Evolutionary conservation across 2,888 invertebrate genomes (phyloP).

Genomic region (Abrostola tripartita): DNA sequence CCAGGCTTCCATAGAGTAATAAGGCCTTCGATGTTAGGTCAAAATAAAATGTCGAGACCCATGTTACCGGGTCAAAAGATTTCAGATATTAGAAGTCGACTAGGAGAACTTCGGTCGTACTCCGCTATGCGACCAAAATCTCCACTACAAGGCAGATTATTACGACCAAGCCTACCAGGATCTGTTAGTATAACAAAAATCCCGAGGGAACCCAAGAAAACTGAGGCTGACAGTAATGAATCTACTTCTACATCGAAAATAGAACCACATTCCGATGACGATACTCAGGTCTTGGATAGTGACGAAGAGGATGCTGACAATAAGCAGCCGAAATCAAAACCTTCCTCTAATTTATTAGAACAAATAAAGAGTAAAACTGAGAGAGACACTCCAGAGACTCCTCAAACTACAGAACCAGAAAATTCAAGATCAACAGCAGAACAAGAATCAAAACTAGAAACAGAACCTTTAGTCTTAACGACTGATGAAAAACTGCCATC

Average conservation of each 20-base stretch:
- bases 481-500: conserved; percentile 82
- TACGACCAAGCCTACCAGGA: conserved; percentile 77
- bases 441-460: conserved; percentile 52
- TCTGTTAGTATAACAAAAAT: conserved; percentile 85
- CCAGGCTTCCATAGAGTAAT: conserved; percentile 78
- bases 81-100: conserved; percentile 77
- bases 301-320: conserved; percentile 73
- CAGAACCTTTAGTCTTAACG: conserved; percentile 74
- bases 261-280: conserved; percentile 75
- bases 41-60: conserved; percentile 75
- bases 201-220: conserved; percentile 71
- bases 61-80: conserved; percentile 80
- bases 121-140: conserved; percentile 74
- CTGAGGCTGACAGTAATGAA: conserved; percentile 64
- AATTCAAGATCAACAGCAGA: conserved; percentile 50
- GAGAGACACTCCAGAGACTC: conserved; percentile 28
- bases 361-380: conserved; percentile 36
- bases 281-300: conserved; percentile 81
- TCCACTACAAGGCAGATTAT: conserved; percentile 69
- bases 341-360: conserved; percentile 40
- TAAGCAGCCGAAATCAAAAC: conserved; percentile 53
- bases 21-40: conserved; percentile 75
- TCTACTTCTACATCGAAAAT: conserved; percentile 61
- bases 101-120: conserved; percentile 77
- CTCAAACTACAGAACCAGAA: conserved; percentile 47